These are phyloP conservation scores for Scomber japonicus DNA, from an alignment of 2,113 vertebrate species.

Conservation along the genomic window DNA sequence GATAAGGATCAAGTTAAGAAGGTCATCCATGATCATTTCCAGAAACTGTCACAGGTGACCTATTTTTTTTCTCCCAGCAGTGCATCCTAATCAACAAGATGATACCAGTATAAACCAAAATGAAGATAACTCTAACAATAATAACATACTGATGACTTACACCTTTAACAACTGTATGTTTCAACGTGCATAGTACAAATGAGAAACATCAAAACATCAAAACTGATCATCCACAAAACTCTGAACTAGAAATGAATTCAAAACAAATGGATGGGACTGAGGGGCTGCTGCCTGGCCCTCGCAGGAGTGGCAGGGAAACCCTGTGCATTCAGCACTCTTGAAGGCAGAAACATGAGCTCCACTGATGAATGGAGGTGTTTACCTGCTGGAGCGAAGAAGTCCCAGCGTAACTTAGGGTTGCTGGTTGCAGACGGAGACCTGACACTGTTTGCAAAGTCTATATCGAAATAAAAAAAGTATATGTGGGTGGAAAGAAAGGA, in stretches of 20 bases:
- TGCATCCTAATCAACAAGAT: neutral
- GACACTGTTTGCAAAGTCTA: constrained; percentile 83
- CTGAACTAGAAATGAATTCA: constrained; percentile 2
- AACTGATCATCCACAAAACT: neutral
- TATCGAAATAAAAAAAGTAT: constrained; percentile 52
- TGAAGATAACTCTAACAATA: neutral
- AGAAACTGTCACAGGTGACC: neutral
- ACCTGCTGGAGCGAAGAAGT: constrained; percentile 95
- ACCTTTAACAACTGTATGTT: neutral
- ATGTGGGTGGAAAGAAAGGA: constrained; percentile 40
- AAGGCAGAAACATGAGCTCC: constrained; percentile 46
- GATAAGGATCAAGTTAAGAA: neutral
- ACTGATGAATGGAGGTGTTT: constrained; percentile 75
- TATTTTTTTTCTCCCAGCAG: neutral
- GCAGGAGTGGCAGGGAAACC: constrained; percentile 21
- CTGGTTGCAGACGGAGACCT: constrained; percentile 86
- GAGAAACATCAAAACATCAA: constrained; percentile 14
- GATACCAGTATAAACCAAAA: neutral
- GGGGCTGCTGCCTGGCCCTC: neutral
- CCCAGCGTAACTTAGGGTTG: constrained; percentile 92
- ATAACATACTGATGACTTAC: constrained; percentile 17
- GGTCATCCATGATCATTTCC: too few relatives aligned
- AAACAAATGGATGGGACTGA: constrained; percentile 23
- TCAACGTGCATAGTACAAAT: neutral
- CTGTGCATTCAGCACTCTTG: constrained; percentile 6